phyloP scores from a whole-genome alignment of 2,797 vertebrate genomes.

The Fundulus diaphanus region DNA sequence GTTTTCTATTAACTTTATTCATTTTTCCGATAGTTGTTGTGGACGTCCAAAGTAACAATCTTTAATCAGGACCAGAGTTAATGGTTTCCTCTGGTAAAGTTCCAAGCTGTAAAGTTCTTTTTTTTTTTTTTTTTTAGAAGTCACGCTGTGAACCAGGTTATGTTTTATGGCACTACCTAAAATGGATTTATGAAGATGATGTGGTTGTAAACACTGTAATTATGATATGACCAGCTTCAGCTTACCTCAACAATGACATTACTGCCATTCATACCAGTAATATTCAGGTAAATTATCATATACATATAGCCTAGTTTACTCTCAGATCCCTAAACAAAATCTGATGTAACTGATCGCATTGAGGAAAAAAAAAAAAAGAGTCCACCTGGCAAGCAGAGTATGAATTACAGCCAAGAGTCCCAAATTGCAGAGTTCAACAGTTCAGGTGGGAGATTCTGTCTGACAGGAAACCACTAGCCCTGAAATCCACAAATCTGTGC shows the following conservation, averaged over 20 bases:
- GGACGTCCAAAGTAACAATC: slow-evolving; percentile 5
- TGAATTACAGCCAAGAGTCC: too few species aligned
- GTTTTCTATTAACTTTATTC: slow-evolving; percentile 48
- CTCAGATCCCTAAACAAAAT: too few species aligned
- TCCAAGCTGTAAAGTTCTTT: background rate
- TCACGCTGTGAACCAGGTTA: background rate
- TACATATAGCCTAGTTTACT: too few species aligned
- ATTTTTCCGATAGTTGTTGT: slow-evolving; percentile 7
- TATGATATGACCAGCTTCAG: background rate
- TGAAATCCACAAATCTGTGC: too few species aligned
- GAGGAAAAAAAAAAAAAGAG: too few species aligned
- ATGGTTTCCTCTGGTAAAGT: slow-evolving; percentile 25
- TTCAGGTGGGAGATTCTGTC: too few species aligned
- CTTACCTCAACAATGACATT: background rate
- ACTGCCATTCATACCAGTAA: background rate
- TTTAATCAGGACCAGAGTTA: slow-evolving; percentile 33
- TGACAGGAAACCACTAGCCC: too few species aligned
- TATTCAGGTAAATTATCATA: background rate
- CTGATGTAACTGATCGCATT: too few species aligned
- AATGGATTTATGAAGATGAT: background rate
- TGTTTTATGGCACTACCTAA: background rate
- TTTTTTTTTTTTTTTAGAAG: too few species aligned
- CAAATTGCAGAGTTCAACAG: too few species aligned
- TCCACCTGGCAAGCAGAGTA: too few species aligned
- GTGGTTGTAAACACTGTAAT: background rate